Evolutionary conservation across 2,113 vertebrate genomes (phyloP).

Genomic region (Entomyzon cyanotis): DNA sequence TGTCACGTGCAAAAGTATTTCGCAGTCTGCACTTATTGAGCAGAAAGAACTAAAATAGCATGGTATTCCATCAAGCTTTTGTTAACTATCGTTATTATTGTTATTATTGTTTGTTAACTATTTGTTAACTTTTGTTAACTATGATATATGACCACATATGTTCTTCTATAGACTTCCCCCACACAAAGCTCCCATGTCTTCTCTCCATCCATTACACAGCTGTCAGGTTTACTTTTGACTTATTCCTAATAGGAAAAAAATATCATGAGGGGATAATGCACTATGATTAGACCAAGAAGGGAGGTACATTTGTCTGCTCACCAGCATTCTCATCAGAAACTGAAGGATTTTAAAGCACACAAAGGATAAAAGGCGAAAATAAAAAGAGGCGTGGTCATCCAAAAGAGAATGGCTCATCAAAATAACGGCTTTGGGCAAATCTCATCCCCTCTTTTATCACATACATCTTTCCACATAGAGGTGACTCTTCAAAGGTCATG

Average conservation of each 20-base stretch:
- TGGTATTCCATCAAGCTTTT: background rate
- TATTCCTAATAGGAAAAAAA: background rate
- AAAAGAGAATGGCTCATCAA: background rate
- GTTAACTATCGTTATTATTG: too few species aligned
- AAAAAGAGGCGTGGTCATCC: background rate
- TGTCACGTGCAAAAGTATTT: background rate
- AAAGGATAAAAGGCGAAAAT: background rate
- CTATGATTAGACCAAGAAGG: background rate
- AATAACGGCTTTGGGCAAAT: background rate
- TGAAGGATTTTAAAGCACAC: background rate
- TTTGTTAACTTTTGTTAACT: too few species aligned
- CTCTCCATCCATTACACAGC: background rate
- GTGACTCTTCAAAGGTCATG: background rate
- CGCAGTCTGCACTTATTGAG: background rate
- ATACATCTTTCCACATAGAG: background rate
- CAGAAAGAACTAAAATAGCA: background rate
- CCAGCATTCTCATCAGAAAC: background rate
- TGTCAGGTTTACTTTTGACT: background rate
- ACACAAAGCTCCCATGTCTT: background rate
- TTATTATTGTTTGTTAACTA: too few species aligned
- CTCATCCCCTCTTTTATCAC: background rate
- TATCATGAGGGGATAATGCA: background rate
- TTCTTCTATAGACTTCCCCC: background rate
- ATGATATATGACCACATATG: background rate
- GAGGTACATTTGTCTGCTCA: background rate